These are phyloP conservation scores for Aptenodytes patagonicus DNA, from an alignment of 2,113 vertebrate genomes.

Conservation along the genomic window DNA sequence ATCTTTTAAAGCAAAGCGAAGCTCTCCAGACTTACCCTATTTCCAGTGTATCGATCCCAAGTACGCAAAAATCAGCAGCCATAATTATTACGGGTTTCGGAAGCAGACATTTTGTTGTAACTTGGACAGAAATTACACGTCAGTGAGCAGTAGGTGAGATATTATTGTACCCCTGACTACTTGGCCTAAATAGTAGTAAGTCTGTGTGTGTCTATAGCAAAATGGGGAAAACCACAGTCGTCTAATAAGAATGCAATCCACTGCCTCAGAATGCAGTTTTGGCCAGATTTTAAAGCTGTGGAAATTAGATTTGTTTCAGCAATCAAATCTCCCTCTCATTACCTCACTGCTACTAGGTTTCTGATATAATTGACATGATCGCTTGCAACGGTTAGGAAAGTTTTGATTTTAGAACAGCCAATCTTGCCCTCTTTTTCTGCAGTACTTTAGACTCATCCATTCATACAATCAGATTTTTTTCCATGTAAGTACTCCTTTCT, in stretches of 20 bases:
- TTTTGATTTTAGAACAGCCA: neutral
- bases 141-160: neutral
- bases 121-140: neutral
- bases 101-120: neutral
- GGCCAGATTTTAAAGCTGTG: neutral
- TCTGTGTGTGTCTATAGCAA: neutral
- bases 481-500: neutral
- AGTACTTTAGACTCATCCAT: neutral
- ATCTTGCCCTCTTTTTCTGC: neutral
- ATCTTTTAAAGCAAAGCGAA: neutral
- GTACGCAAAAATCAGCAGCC: neutral
- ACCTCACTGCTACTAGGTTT: neutral
- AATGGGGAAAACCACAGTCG: rapidly evolving
- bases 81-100: neutral
- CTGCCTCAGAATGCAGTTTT: neutral
- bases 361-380: neutral
- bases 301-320: conserved; percentile 53
- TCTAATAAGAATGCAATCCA: neutral
- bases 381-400: neutral
- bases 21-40: neutral
- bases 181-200: neutral
- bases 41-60: neutral
- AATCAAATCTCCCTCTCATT: conserved; percentile 41
- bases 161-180: neutral
- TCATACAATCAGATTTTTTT: neutral